These are phyloP conservation scores for Carterocephalus palaemon DNA, from an alignment of 2,888 invertebrate genomes.

Conservation along the genomic window DNA sequence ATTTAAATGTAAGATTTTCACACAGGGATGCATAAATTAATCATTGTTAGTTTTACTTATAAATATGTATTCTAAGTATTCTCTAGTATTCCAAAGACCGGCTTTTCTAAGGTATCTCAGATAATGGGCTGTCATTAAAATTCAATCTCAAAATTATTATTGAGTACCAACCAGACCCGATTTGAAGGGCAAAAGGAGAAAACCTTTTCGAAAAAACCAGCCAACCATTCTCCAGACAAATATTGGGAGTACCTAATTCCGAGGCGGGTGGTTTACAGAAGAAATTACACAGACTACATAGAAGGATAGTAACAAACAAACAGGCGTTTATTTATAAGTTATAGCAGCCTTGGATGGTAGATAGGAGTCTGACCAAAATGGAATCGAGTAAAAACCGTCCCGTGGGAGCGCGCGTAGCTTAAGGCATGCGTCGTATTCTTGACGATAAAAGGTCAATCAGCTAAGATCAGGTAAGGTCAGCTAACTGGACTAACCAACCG, in stretches of 20 bases:
- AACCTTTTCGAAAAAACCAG: neutral
- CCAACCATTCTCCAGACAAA: slow-evolving; percentile 16
- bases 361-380: slow-evolving; percentile 26
- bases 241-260: slow-evolving; percentile 10
- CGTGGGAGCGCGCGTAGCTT: slow-evolving; percentile 51
- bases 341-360: slow-evolving; percentile 29
- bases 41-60: too few relatives aligned
- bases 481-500: too few relatives aligned
- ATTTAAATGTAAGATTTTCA: too few relatives aligned
- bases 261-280: slow-evolving; percentile 15
- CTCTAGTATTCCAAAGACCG: too few relatives aligned
- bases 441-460: too few relatives aligned
- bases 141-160: too few relatives aligned
- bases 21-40: too few relatives aligned
- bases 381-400: slow-evolving; percentile 31
- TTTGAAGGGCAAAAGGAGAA: slow-evolving; percentile 4
- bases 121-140: too few relatives aligned
- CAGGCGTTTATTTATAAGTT: slow-evolving; percentile 29
- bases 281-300: slow-evolving; percentile 17
- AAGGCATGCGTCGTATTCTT: neutral
- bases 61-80: too few relatives aligned
- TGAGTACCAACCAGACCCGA: too few relatives aligned
- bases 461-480: too few relatives aligned
- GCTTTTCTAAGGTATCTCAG: too few relatives aligned
- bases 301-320: slow-evolving; percentile 19